Base-by-base conservation (phyloP, 2,888 invertebrate genomes). In the Aspidiotus rigidus region DNA sequence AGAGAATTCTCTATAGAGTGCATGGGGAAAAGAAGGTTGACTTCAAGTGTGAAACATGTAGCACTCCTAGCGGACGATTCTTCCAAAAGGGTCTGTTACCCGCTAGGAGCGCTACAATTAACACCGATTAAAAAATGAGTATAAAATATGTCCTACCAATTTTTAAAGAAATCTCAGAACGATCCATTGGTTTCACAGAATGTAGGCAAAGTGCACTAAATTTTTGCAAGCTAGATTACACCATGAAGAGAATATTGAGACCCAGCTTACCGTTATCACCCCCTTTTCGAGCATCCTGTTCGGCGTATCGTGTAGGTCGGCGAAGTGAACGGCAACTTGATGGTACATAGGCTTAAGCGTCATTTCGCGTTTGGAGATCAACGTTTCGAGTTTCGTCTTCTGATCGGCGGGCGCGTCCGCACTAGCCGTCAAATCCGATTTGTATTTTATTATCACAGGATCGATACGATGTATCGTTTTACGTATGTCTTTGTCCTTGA, bases 281-380 rank as follows among this genome's bases (percentile, higher is more conserved):
- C 90, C 90, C 77, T 97, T 98, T 75, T 95, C 96, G 70, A 93
- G 81, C 98, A 99, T 98, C 71, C 98, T 84, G 73, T 93, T 94
- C 0, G 98, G 94, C 0, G 96, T 98, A 78, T 99, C 99, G 79
- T 99, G 99, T 5, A 99, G 82, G 78, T 99, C 99, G 0, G 97
- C 98, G 79, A 99, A 99, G 75, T 93, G 89, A 0, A 98, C 88
- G 0, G 99, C 95, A 41, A 91, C 86, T 80, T 91, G 85, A 76
- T 93, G 93, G 78, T 94, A 96, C 75, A 91, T 89, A 0, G 95
- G 90, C 72, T 86, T 80, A 17, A 98, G 79, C 62, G 83, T 79
- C 72, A 87, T 84, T 76, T 95, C 91, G 28, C 96, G 82, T 7
- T 84, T 83, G 56, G 83, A 84, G 41, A 92, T 83, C 72, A 87